Evolutionary conservation across 2,113 vertebrate species (phyloP).

Genomic region (Sorex araneus): DNA sequence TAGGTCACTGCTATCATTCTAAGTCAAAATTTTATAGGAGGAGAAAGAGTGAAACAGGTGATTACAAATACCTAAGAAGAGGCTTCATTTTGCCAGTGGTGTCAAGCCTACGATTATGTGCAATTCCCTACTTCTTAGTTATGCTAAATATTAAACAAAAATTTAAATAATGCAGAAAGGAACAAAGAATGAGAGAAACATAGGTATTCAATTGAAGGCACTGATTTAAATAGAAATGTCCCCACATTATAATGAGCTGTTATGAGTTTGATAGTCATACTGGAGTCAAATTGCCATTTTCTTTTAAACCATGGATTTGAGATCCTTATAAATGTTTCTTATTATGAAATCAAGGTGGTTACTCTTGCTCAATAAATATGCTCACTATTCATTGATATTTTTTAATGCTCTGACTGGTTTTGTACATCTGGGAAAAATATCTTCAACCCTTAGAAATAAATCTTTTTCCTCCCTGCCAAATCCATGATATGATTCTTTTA

Average conservation of each 20-base stretch:
- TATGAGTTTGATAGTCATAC: constrained; percentile 42
- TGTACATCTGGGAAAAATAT: constrained; percentile 73
- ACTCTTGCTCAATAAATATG: constrained; percentile 65
- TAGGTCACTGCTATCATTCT: constrained; percentile 39
- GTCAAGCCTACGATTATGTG: constrained; percentile 70
- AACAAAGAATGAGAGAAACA: constrained; percentile 40
- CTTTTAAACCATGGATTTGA: constrained; percentile 50
- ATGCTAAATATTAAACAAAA: constrained; percentile 63
- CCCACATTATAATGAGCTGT: constrained; percentile 11
- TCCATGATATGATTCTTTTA: constrained; percentile 54
- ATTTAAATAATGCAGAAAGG: constrained; percentile 64
- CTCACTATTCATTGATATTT: constrained; percentile 60
- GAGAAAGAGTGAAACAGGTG: constrained; percentile 54
- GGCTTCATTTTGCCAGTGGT: constrained; percentile 57
- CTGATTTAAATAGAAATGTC: constrained; percentile 61
- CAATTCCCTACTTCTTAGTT: constrained; percentile 71
- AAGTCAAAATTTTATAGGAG: constrained; percentile 57
- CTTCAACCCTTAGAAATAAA: constrained; percentile 72
- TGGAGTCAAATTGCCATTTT: constrained; percentile 44
- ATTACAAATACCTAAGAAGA: constrained; percentile 64
- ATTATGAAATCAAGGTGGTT: constrained; percentile 59
- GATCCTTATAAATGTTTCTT: constrained; percentile 57
- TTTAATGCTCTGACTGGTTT: constrained; percentile 69
- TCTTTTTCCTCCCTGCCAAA: constrained; percentile 68
- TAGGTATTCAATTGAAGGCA: constrained; percentile 38